Percentiles rank a stretch among this genome's conserved stretches.
Conservation (phyloP, 2,797 vertebrate species). For the Propithecus deckenii region DNA sequence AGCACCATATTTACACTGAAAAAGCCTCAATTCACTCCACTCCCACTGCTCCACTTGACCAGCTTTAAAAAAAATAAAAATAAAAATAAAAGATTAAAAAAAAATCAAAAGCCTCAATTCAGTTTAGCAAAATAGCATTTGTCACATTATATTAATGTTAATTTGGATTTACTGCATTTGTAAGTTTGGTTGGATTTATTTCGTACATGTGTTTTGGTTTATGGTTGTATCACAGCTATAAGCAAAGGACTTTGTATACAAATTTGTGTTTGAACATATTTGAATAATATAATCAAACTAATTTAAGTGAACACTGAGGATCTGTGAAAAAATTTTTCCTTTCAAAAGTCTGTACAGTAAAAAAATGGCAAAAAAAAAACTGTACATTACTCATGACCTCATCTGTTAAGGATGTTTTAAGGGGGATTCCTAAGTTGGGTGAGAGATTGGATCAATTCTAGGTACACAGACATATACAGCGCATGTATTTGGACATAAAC, state of each 20-base stretch:
- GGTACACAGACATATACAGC: background rate
- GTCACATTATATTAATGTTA: background rate
- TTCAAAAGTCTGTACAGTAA: background rate
- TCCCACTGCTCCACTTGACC: no score
- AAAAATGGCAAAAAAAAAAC: background rate
- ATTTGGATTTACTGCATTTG: background rate
- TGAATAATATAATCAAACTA: conserved; percentile 9
- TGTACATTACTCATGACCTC: background rate
- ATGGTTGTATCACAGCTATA: background rate
- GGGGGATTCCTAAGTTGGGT: background rate
- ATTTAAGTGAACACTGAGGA: background rate
- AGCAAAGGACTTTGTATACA: background rate
- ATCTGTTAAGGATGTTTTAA: background rate
- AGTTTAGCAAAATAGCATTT: background rate
- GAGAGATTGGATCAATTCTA: background rate
- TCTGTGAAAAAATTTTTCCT: background rate
- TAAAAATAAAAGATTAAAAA: no score
- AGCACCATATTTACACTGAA: background rate
- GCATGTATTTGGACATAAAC: background rate
- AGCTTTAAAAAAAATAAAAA: no score
- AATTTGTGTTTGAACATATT: background rate
- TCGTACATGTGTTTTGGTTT: background rate
- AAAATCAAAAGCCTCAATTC: background rate
- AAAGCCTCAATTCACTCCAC: no score
- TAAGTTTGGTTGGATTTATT: conserved; percentile 6